phyloP scores from a whole-genome alignment of 2,113 vertebrate genomes.

The Pelusios castaneus region DNA sequence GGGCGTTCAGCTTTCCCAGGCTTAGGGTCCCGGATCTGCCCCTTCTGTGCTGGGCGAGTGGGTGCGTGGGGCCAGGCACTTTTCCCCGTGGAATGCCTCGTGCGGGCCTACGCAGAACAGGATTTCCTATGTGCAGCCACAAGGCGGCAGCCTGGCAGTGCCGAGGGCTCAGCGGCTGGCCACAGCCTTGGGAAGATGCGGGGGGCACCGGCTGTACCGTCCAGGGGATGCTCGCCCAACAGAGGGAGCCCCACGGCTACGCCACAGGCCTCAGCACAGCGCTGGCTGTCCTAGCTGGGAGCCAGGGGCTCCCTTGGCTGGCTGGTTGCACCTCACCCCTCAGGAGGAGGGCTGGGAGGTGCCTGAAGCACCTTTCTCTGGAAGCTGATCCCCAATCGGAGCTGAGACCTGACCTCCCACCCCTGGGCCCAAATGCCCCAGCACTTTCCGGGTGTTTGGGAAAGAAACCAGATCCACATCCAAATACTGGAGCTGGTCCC shows the following conservation, averaged over 20 bases:
- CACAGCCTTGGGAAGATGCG: rapidly evolving
- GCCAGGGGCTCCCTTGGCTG: too few relatives aligned
- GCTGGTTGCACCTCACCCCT: too few relatives aligned
- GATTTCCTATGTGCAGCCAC: neutral
- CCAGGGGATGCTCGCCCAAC: neutral
- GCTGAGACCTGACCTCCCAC: neutral
- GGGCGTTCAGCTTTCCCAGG: too few relatives aligned
- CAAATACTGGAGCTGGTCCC: neutral
- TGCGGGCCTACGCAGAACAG: neutral
- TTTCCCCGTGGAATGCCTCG: too few relatives aligned
- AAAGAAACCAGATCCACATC: neutral
- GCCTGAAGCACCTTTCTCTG: neutral
- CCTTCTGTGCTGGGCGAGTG: neutral
- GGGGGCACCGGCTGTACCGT: neutral
- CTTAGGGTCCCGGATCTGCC: neutral
- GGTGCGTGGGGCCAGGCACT: too few relatives aligned
- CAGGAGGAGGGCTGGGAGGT: too few relatives aligned
- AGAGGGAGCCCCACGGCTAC: too few relatives aligned
- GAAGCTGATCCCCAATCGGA: too few relatives aligned
- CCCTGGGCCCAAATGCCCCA: neutral
- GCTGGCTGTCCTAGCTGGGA: too few relatives aligned
- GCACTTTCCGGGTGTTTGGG: neutral
- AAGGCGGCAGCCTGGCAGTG: slow-evolving; percentile 49
- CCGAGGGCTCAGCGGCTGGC: neutral
- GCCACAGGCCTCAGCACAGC: too few relatives aligned